phyloP scores from a whole-genome alignment of 2,113 vertebrate genomes.

The Grallaria varia region DNA sequence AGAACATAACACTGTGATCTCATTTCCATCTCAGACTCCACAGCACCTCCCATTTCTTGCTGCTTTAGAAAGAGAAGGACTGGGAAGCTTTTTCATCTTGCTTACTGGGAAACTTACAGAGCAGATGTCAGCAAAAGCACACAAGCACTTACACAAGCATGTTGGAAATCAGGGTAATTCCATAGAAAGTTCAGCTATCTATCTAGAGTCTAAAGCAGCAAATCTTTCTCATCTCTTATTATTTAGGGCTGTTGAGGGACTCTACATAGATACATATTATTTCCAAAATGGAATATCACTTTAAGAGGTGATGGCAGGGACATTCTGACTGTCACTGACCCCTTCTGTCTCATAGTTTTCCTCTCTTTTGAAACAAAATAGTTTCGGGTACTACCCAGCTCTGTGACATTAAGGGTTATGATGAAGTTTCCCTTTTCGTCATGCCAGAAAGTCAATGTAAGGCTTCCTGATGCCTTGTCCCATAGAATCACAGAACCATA shows the following conservation, averaged over 20 bases:
- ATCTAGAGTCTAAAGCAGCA: neutral
- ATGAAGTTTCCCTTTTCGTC: neutral
- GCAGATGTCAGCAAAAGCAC: neutral
- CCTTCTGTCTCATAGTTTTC: neutral
- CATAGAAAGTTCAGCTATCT: neutral
- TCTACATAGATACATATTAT: neutral
- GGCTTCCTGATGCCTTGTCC: neutral
- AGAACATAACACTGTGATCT: conserved; percentile 47
- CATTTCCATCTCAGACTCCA: neutral
- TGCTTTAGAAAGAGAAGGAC: neutral
- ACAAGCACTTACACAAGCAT: neutral
- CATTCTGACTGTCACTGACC: neutral
- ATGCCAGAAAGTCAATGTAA: neutral
- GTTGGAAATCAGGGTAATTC: neutral
- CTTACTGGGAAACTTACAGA: conserved; percentile 17
- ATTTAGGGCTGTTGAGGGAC: neutral
- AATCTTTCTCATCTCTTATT: neutral
- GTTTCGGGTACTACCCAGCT: neutral
- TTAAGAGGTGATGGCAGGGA: neutral
- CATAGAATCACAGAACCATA: neutral
- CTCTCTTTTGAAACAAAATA: neutral
- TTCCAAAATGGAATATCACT: neutral
- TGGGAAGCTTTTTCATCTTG: conserved; percentile 22
- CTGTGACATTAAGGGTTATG: neutral
- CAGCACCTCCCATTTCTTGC: conserved; percentile 15